A percentile compares a stretch with the other conserved stretches of the same genome.
Evolutionary conservation across 2,113 vertebrate genomes (phyloP).

Genomic region (Ammospiza caudacuta): DNA sequence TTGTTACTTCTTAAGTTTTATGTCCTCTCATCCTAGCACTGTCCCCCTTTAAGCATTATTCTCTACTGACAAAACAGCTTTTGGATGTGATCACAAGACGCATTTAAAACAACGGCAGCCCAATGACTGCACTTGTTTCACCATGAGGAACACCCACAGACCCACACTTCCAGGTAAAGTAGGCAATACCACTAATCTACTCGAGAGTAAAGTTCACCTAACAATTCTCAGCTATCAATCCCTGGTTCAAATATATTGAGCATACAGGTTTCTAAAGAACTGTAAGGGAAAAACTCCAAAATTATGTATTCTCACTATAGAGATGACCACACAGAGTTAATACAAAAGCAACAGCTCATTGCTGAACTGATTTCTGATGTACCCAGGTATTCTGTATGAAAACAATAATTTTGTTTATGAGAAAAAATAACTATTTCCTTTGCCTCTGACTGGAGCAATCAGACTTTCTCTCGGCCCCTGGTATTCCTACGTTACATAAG

Average conservation of each 20-base stretch:
- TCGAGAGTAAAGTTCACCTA: neutral
- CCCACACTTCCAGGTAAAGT: no score
- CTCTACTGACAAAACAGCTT: neutral
- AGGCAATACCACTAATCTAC: neutral
- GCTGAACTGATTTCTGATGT: neutral
- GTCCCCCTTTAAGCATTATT: neutral
- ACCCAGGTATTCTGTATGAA: neutral
- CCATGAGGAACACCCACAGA: neutral
- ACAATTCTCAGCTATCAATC: neutral
- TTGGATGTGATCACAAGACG: neutral
- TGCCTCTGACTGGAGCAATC: neutral
- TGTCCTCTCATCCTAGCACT: neutral
- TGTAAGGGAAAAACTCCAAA: rapidly evolving
- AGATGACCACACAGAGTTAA: neutral
- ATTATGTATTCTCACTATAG: neutral
- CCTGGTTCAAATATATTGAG: neutral
- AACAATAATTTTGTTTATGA: neutral
- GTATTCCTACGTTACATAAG: neutral
- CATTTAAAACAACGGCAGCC: neutral
- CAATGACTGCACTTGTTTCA: neutral
- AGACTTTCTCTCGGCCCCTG: neutral
- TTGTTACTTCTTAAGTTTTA: neutral
- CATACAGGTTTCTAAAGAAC: neutral
- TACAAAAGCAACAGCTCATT: neutral
- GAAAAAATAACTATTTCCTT: neutral